Conservation (phyloP, 2,797 vertebrate genomes). For the Cirrhinus molitorella region DNA sequence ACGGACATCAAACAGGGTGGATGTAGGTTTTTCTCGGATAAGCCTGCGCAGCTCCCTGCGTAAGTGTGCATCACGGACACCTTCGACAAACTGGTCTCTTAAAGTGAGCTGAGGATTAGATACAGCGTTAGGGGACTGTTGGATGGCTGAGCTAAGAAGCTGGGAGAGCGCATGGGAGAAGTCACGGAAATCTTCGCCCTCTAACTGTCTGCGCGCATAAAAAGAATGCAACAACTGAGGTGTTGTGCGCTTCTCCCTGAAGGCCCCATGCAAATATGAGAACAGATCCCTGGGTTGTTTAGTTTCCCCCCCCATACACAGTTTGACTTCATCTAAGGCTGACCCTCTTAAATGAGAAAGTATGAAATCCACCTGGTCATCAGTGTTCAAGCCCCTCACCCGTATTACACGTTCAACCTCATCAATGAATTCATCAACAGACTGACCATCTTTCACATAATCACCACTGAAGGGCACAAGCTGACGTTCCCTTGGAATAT, state of each 20-base stretch:
- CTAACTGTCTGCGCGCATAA: neutral
- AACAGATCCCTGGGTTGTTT: constrained; percentile 19
- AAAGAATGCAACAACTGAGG: constrained; percentile 8
- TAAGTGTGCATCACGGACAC: neutral
- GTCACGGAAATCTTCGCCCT: neutral
- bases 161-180: constrained; percentile 10
- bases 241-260: constrained; percentile 4
- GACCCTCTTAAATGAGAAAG: constrained; percentile 18
- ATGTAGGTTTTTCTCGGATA: neutral
- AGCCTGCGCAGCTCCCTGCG: neutral
- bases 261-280: neutral
- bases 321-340: constrained; percentile 5
- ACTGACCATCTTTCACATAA: neutral
- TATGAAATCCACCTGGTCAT: constrained; percentile 15
- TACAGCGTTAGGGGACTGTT: neutral
- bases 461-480: neutral
- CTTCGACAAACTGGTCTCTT: constrained; percentile 22
- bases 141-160: neutral
- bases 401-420: constrained; percentile 12
- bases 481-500: neutral
- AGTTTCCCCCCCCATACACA: neutral
- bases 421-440: neutral
- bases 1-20: neutral
- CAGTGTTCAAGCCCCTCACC: neutral
- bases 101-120: neutral